Percentiles rank a stretch among this genome's conserved stretches.
These are phyloP conservation scores for Palythoa heliodiscus DNA, from an alignment of 92 coral and sea anemone genomes.

Conservation along the genomic window DNA sequence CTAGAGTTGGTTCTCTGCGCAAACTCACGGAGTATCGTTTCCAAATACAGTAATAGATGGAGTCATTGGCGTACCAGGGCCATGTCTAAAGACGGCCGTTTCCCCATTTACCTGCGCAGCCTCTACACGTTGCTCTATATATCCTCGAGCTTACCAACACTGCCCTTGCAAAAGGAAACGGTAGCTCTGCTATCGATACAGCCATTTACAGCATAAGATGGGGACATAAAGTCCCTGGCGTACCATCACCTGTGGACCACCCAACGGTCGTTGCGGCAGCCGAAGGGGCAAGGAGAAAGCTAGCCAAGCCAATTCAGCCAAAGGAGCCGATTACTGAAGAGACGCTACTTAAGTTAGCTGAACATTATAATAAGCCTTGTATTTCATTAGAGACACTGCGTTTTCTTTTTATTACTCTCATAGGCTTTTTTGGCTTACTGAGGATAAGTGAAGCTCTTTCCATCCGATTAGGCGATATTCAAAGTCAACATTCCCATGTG, in stretches of 20 bases:
- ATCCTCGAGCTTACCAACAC: neutral
- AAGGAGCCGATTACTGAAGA: slow-evolving; percentile 24
- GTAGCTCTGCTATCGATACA: slow-evolving; percentile 19
- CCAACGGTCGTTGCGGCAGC: too few species aligned
- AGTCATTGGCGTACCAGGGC: slow-evolving; percentile 14
- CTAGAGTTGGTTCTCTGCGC: too few species aligned
- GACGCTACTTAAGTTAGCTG: neutral
- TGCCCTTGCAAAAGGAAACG: neutral
- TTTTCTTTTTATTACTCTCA: too few species aligned
- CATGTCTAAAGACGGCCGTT: slow-evolving; percentile 5
- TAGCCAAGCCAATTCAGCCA: slow-evolving; percentile 21
- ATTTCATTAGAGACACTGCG: too few species aligned
- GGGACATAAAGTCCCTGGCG: slow-evolving; percentile 19
- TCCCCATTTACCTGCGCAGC: slow-evolving; percentile 1
- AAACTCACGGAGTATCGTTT: too few species aligned
- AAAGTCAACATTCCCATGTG: too few species aligned
- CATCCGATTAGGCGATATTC: too few species aligned
- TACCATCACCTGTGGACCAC: slow-evolving; percentile 31
- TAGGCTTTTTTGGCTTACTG: too few species aligned
- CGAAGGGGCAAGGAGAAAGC: slow-evolving; percentile 21
- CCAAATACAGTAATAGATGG: neutral
- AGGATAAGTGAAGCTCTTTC: too few species aligned
- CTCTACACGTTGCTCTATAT: slow-evolving; percentile 16
- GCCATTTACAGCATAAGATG: slow-evolving; percentile 39
- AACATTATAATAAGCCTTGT: neutral